phyloP scores from a whole-genome alignment of 2,113 vertebrate genomes.

The Hystrix cristata region DNA sequence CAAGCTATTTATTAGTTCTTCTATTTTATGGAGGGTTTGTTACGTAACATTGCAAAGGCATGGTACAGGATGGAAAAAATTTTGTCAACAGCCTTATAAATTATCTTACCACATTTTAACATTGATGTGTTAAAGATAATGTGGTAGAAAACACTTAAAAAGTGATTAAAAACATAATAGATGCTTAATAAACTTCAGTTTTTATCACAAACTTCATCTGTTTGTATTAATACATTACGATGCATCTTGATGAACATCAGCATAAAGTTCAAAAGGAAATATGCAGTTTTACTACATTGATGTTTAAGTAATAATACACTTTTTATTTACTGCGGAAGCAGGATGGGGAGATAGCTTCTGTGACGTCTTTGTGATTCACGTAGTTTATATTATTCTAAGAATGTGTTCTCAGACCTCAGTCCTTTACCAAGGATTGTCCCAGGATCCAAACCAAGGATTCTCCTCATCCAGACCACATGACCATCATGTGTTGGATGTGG shows the following conservation, averaged over 20 bases:
- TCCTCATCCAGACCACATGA: background rate
- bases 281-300: slow-evolving; percentile 30
- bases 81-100: background rate
- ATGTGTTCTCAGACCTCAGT: background rate
- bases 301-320: slow-evolving; percentile 35
- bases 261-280: background rate
- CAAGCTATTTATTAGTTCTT: background rate
- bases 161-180: background rate
- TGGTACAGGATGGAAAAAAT: background rate
- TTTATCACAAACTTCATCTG: slow-evolving; percentile 31
- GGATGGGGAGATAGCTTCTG: background rate
- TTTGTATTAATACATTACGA: background rate
- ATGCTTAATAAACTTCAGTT: slow-evolving; percentile 39
- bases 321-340: background rate
- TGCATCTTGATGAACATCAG: background rate
- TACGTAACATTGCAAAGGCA: background rate
- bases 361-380: background rate
- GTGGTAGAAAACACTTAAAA: background rate
- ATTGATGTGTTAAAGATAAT: background rate
- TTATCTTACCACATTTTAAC: background rate
- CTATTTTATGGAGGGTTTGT: background rate
- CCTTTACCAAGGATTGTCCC: background rate
- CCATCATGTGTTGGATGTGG: fast-evolving
- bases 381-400: background rate
- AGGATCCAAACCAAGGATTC: background rate